These are phyloP conservation scores for Scyliorhinus canicula DNA, from an alignment of 2,797 vertebrate genomes.

Conservation along the genomic window DNA sequence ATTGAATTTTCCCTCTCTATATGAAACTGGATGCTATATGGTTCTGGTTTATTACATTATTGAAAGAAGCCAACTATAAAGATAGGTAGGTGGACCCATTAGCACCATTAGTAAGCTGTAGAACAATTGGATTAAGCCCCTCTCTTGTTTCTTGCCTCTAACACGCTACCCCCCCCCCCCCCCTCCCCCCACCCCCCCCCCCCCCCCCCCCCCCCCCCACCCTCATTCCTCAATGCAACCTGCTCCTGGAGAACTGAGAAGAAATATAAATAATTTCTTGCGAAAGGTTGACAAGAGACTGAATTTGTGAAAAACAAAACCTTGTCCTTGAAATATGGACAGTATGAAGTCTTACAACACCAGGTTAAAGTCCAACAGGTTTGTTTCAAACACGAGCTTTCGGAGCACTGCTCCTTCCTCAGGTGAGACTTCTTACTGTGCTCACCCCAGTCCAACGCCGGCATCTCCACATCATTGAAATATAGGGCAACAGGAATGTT, in stretches of 20 bases:
- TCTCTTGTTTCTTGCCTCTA: neutral
- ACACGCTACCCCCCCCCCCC: too few species aligned
- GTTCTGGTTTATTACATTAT: slow-evolving; percentile 50
- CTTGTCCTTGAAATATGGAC: neutral
- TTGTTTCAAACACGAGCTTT: too few species aligned
- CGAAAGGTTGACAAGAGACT: neutral
- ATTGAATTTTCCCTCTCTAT: neutral
- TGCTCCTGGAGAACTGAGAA: neutral
- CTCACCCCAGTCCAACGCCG: too few species aligned
- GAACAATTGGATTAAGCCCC: neutral
- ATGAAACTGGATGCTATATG: slow-evolving; percentile 40
- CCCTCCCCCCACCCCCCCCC: too few species aligned
- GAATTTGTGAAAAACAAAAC: neutral
- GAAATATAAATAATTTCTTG: neutral
- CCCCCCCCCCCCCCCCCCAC: too few species aligned
- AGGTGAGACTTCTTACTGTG: too few species aligned
- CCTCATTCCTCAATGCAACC: neutral
- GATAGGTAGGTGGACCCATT: neutral
- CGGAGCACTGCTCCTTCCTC: too few species aligned
- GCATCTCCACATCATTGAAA: too few species aligned
- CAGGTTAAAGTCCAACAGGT: too few species aligned
- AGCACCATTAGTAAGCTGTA: neutral
- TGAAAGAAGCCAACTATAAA: slow-evolving; percentile 42
- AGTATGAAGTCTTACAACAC: too few species aligned
- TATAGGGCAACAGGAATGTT: too few species aligned